Evolutionary conservation across 53 echinoderm and acorn worm genomes (phyloP).

Genomic region (Echinometra lucunter): DNA sequence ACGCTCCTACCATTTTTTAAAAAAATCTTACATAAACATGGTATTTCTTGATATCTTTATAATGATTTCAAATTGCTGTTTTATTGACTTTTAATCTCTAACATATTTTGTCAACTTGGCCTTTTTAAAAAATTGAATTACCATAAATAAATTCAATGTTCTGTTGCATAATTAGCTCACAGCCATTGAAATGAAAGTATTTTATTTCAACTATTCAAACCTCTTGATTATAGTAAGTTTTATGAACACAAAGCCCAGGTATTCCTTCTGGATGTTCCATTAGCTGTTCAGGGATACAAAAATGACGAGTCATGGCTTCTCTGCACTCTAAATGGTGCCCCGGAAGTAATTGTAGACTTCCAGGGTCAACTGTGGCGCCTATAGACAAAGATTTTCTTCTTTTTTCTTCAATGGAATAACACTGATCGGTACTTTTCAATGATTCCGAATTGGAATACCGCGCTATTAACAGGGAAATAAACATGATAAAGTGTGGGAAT

Average conservation of each 20-base stretch:
- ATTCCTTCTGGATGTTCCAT: neutral
- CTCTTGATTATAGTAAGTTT: no score
- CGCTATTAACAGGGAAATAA: neutral
- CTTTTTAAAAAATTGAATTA: no score
- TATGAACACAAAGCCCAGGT: neutral
- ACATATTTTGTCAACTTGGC: no score
- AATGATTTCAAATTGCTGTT: no score
- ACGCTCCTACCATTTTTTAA: no score
- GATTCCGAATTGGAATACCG: neutral
- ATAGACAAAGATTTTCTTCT: neutral
- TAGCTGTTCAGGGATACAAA: neutral
- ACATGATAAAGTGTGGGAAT: neutral
- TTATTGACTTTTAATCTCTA: no score
- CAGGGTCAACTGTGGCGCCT: conserved; percentile 25
- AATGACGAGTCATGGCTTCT: conserved; percentile 27
- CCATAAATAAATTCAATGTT: no score
- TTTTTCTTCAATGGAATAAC: neutral
- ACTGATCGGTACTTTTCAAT: neutral
- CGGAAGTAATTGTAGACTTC: conserved; percentile 49
- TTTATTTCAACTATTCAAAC: no score
- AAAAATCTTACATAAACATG: no score
- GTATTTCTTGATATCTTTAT: no score
- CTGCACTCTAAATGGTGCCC: neutral
- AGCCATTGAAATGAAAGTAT: no score
- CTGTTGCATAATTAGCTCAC: no score